Base-by-base conservation (phyloP, 1,140 invertebrate genomes). In the Nixonia krombeini region DNA sequence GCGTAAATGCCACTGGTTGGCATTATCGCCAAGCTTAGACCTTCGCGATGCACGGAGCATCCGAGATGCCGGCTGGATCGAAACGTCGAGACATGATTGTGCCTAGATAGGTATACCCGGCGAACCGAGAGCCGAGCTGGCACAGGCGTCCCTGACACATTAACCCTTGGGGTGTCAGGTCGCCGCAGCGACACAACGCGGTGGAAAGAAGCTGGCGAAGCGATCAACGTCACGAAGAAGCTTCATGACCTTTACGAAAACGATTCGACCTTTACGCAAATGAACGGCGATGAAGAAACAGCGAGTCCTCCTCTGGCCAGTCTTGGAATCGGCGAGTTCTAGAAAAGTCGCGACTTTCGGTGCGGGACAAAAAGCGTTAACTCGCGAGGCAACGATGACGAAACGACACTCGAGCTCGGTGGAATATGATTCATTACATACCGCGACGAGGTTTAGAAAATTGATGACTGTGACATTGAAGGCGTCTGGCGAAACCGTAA, bases 1-100 rank as follows among this genome's bases (percentile, higher is more conserved):
- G 58, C 67, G 74, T 82, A 84, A 84, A 84, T 84, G 82, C 82
- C 82, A 83, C 82, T 80, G 77, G 82, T 84, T 84, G 82, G 82
- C 81, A 84, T 84, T 84, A 83, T 81, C 70, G 72, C 69, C 51
- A 46, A 71, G 70, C 56, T 67, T 13, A 82, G 80, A 83, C 82
- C 80, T 82, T 82, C 81, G 29, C 9, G 72, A 73, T 78, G 78
- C 59, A 70, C 70, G 67, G 63, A 76, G 69, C 68, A 72, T 68
- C 69, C 58, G 44, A 69, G 62, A 73, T 70, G 69, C 66, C 66
- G 70, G 74, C 70, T 74, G 72, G 67, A 67, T 74, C 63, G 29
- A 64, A 67, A 76, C 73, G 57, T 76, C 74, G 56, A 68, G 51
- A 46, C 56, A 42, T 55, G 56, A 65, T 69, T 61, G 51, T 47